Evolutionary conservation across 1,140 invertebrate species (phyloP).

Genomic region (Physella acuta): DNA sequence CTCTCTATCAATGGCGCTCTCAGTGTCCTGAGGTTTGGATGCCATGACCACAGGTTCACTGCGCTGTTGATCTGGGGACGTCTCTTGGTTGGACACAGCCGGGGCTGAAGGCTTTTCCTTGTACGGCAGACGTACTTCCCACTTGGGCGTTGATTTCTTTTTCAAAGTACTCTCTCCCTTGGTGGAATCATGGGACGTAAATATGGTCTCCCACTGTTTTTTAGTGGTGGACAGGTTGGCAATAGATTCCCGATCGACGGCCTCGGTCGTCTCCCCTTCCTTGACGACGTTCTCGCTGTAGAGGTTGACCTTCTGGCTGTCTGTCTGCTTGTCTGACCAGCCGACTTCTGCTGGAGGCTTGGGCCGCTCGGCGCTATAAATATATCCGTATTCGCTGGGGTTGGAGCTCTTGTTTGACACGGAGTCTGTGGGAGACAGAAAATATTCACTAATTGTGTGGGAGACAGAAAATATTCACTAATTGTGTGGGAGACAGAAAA

Average conservation of each 20-base stretch:
- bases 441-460: too few species aligned
- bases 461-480: too few species aligned
- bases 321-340: slow-evolving; percentile 33
- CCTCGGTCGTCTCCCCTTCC: slow-evolving; percentile 47
- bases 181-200: slow-evolving; percentile 18
- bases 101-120: slow-evolving; percentile 6
- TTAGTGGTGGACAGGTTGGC: slow-evolving; percentile 43
- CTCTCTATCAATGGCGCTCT: slow-evolving; percentile 66
- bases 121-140: slow-evolving; percentile 48
- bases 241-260: slow-evolving; percentile 50
- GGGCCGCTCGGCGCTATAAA: slow-evolving; percentile 16
- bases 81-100: background rate
- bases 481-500: too few species aligned
- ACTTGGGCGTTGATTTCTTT: slow-evolving; percentile 26
- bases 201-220: slow-evolving; percentile 50
- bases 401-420: slow-evolving; percentile 9
- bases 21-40: slow-evolving; percentile 37
- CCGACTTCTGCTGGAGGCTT: slow-evolving; percentile 25
- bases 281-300: slow-evolving; percentile 52
- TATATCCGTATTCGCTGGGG: slow-evolving; percentile 20
- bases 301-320: slow-evolving; percentile 34
- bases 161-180: slow-evolving; percentile 15
- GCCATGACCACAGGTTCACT: slow-evolving; percentile 20
- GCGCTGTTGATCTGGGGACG: background rate
- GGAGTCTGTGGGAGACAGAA: too few species aligned